Evolutionary conservation across 1,140 invertebrate species (phyloP).

Genomic region (Drosophila tristis): DNA sequence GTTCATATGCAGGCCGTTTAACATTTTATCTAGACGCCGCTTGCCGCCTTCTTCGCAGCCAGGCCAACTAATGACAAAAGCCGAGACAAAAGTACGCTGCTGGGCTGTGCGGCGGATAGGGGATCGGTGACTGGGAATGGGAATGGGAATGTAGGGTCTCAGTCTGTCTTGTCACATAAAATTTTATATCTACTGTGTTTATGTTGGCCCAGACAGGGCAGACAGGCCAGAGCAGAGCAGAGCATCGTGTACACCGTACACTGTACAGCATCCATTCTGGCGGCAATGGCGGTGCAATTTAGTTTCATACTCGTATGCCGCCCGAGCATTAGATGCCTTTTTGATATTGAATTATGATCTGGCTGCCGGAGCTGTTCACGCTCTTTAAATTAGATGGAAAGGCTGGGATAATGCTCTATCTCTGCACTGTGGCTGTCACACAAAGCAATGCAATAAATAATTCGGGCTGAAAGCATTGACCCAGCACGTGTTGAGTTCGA

Average conservation of each 20-base stretch:
- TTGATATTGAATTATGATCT: conserved; percentile 80
- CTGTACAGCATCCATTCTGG: conserved; percentile 26
- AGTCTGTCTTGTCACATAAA: conserved; percentile 65
- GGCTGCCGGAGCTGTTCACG: conserved; percentile 38
- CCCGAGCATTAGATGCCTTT: conserved; percentile 64
- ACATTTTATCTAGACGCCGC: conserved; percentile 75
- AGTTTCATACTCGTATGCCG: conserved; percentile 68
- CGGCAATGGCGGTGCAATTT: conserved; percentile 67
- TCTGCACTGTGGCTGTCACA: conserved; percentile 15
- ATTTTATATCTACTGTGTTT: conserved; percentile 74
- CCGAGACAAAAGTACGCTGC: conserved; percentile 72
- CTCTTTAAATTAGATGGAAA: conserved; percentile 70
- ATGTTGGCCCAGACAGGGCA: conserved; percentile 52
- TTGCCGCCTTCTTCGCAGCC: conserved; percentile 43
- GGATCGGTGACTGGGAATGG: neutral
- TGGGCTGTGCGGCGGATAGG: conserved; percentile 12
- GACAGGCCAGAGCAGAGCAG: conserved; percentile 26
- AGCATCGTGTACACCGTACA: conserved; percentile 8
- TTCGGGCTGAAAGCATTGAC: conserved; percentile 55
- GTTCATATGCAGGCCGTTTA: conserved; percentile 74
- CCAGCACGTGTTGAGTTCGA: conserved; percentile 51
- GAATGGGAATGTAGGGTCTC: conserved; percentile 27
- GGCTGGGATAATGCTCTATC: conserved; percentile 29
- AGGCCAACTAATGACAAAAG: conserved; percentile 76
- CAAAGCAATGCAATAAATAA: conserved; percentile 63